Evolutionary conservation across 2,888 invertebrate species (phyloP), one percentile per base, ranked within the genome.

Genomic region (Gymnocheta viridis): DNA sequence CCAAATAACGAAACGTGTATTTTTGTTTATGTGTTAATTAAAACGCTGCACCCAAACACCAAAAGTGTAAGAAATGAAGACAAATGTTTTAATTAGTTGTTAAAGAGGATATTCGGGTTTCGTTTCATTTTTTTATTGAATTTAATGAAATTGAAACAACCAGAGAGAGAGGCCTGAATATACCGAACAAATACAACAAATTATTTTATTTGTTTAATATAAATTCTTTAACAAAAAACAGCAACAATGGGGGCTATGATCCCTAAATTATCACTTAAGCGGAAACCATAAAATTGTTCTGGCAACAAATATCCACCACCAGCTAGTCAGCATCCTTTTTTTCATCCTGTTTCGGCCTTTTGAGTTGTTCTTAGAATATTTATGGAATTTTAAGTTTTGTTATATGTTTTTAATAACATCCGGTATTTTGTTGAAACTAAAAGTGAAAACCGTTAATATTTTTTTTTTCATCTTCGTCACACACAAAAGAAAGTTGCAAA

Each of bases 11-110:
- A 73, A 54, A 74, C 58, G 60, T 77, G 89, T 89, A 87, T 87
- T 87, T 44, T 87, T 86, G 87, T 77, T 72, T 76, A 87, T 89
- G 90, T 89, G 90, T 91, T 91, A 91, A 91, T 91, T 91, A 90
- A 89, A 89, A 89, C 69, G 47, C 62, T 49, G 19, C 60, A 81
- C 9, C 47, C 60, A 51, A 49, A 27, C 32, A 60, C 67, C 72
- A 89, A 90, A 89, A 91, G 89, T 89, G 88, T 78, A 73, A 73
- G 89, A 90, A 90, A 91, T 91, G 89, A 90, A 91, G 91, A 91
- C 89, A 90, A 91, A 91, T 91, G 91, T 90, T 90, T 91, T 90
- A 91, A 91, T 91, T 90, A 90, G 89, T 88, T 76, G 77, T 49
- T 74, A 66, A 54, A 54, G 58, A 74, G 51, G 32, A 66, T 64